Percentiles rank a stretch among this genome's conserved stretches.
These are phyloP conservation scores for Panthera uncia DNA, from an alignment of 2,113 vertebrate species.

Conservation along the genomic window DNA sequence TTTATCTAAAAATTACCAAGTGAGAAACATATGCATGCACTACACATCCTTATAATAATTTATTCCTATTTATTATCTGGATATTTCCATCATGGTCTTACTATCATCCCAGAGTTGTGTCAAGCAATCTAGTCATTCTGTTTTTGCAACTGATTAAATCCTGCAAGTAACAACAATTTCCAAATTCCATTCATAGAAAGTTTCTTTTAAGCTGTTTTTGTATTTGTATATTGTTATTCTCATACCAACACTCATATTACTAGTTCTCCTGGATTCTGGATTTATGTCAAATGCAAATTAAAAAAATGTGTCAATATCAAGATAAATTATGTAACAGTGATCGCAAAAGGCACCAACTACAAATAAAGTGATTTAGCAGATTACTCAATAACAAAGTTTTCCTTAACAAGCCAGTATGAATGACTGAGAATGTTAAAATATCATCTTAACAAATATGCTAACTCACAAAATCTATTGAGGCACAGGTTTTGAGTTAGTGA, in stretches of 20 bases:
- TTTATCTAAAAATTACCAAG: slow-evolving; percentile 45
- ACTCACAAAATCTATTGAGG: background rate
- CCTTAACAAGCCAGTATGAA: background rate
- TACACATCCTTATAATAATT: background rate
- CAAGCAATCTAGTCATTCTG: background rate
- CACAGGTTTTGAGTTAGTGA: background rate
- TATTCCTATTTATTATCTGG: slow-evolving; percentile 52
- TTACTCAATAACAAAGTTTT: background rate
- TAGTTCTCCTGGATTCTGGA: background rate
- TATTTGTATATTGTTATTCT: background rate
- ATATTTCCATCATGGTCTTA: slow-evolving; percentile 19
- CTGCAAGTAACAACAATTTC: background rate
- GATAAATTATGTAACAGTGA: background rate
- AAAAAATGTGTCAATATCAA: background rate
- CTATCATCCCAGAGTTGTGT: background rate
- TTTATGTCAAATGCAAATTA: background rate
- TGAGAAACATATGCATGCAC: background rate
- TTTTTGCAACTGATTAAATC: slow-evolving; percentile 23
- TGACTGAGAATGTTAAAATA: background rate
- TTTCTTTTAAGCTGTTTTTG: slow-evolving; percentile 9
- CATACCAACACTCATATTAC: background rate
- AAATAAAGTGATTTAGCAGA: background rate
- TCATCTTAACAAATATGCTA: background rate
- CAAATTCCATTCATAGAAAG: background rate
- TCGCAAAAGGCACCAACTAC: background rate